These are phyloP conservation scores for Lobophora halterata DNA, from an alignment of 2,888 invertebrate species.

Conservation along the genomic window DNA sequence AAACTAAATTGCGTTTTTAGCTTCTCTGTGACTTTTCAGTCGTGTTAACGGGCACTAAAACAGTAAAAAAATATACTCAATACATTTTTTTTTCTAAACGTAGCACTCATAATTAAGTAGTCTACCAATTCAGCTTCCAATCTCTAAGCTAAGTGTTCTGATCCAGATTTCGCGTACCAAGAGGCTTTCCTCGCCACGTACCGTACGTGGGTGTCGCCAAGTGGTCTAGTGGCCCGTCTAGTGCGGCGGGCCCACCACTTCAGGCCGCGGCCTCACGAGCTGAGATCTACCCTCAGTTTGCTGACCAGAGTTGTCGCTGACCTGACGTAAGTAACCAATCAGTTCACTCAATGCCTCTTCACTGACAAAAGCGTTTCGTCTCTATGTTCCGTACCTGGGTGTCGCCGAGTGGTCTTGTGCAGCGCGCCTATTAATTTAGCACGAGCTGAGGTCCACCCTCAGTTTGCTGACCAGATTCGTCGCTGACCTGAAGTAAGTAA, in stretches of 20 bases:
- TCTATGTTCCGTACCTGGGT: constrained; percentile 98
- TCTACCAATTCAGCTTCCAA: constrained; percentile 9
- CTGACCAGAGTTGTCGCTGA: constrained; percentile 97
- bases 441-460: constrained; percentile 91
- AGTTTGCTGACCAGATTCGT: constrained; percentile 96
- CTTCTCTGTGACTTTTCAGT: too few relatives aligned
- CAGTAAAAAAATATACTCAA: too few relatives aligned
- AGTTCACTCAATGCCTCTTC: too few relatives aligned
- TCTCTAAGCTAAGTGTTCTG: constrained; percentile 21
- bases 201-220: constrained; percentile 95
- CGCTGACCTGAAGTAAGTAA: constrained; percentile 97
- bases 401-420: constrained; percentile 90
- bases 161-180: constrained; percentile 93
- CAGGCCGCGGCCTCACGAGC: constrained; percentile 81
- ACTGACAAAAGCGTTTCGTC: constrained; percentile 99
- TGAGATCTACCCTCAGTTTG: constrained; percentile 94
- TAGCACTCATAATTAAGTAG: constrained; percentile 24
- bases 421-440: constrained; percentile 84
- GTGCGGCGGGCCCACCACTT: constrained; percentile 87
- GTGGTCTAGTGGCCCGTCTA: constrained; percentile 91
- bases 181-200: constrained; percentile 99
- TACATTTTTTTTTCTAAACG: too few relatives aligned
- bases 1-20: too few relatives aligned
- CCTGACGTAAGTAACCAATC: constrained; percentile 97
- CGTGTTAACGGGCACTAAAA: too few relatives aligned